A percentile compares a stretch with the other conserved stretches of the same genome.
phyloP scores from a whole-genome alignment of 1,140 invertebrate species.

The Aphis craccivora region DNA sequence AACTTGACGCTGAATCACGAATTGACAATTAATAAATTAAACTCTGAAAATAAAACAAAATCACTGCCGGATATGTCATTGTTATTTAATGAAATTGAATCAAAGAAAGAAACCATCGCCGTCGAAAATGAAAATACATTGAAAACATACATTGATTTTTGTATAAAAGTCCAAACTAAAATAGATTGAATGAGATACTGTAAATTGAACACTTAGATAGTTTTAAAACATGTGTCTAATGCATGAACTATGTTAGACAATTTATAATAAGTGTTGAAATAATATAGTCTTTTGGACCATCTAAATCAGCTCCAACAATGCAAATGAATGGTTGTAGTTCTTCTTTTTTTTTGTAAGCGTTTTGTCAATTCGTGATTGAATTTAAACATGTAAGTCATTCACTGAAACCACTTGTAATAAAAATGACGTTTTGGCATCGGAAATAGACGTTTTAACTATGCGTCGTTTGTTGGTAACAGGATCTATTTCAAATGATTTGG shows the following conservation, averaged over 20 bases:
- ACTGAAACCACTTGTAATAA: background rate
- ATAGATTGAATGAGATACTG: background rate
- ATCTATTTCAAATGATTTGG: background rate
- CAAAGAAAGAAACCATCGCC: too few species aligned
- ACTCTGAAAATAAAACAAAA: too few species aligned
- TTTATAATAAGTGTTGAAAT: conserved; percentile 8
- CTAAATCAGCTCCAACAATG: background rate
- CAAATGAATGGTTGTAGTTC: conserved; percentile 5
- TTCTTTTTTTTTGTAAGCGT: conserved; percentile 25
- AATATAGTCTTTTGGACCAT: background rate
- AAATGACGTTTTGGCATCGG: background rate
- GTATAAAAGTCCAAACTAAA: conserved; percentile 10
- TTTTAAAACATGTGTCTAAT: background rate
- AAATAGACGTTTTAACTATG: too few species aligned
- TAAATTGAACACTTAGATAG: background rate
- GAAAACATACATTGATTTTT: background rate
- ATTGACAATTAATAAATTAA: too few species aligned
- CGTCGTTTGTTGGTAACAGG: too few species aligned
- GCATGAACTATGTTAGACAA: background rate
- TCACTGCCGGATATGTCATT: too few species aligned
- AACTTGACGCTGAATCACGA: too few species aligned
- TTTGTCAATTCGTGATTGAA: background rate
- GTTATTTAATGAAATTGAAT: too few species aligned
- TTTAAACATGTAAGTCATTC: conserved; percentile 23
- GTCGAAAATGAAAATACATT: too few species aligned